A percentile compares a stretch with the other conserved stretches of the same genome.
phyloP scores from a whole-genome alignment of 1,140 invertebrate species.

The Leptestheria dahalacensis region DNA sequence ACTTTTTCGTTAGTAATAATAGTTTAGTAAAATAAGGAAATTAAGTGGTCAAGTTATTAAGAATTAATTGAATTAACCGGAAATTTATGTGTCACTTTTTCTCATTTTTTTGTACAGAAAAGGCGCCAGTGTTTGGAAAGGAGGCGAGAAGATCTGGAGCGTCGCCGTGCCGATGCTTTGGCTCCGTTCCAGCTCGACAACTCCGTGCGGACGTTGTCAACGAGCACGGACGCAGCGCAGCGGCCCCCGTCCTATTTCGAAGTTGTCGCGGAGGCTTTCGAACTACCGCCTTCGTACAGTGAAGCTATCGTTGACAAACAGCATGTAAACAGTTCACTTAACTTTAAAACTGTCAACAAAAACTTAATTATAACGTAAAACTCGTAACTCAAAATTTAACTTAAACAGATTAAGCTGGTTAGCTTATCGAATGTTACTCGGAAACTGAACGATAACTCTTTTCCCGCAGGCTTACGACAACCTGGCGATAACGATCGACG shows the following conservation, averaged over 20 bases:
- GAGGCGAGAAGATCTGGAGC: neutral
- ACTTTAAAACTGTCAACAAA: neutral
- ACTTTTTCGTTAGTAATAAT: too few relatives aligned
- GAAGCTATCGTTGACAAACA: neutral
- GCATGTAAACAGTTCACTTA: neutral
- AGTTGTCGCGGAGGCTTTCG: neutral
- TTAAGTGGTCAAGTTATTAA: too few relatives aligned
- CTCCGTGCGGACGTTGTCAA: neutral
- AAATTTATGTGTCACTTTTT: neutral
- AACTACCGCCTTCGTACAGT: slow-evolving; percentile 4
- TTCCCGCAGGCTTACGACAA: neutral
- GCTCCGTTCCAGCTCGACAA: neutral
- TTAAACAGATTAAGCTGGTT: too few relatives aligned
- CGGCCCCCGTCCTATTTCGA: slow-evolving; percentile 7
- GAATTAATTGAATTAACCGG: too few relatives aligned
- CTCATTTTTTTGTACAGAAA: neutral
- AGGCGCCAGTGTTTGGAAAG: neutral
- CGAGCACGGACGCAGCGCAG: neutral
- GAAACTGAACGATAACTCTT: too few relatives aligned
- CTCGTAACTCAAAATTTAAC: neutral
- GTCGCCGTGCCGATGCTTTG: neutral
- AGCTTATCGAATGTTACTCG: too few relatives aligned
- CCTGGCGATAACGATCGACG: neutral
- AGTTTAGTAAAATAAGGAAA: too few relatives aligned
- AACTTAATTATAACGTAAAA: neutral